phyloP scores from a whole-genome alignment of 2,797 vertebrate species.

The Bovichtus diacanthus region DNA sequence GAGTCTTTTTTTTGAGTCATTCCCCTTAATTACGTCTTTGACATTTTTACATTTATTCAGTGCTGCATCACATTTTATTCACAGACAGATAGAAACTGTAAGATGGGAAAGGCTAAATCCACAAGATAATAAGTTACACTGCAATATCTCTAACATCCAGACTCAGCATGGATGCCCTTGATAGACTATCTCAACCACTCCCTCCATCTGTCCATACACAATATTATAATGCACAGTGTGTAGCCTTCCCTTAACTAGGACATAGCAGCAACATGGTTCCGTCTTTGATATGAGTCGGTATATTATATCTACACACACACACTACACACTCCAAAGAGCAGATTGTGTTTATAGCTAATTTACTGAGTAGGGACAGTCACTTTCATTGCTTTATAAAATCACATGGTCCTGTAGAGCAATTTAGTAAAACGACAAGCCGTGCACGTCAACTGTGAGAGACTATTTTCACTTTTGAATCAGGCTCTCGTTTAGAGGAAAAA shows the following conservation, averaged over 20 bases:
- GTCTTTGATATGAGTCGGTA: slow-evolving; percentile 45
- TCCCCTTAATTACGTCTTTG: slow-evolving; percentile 37
- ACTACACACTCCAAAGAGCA: slow-evolving; percentile 45
- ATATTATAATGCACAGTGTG: slow-evolving; percentile 54
- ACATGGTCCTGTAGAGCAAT: slow-evolving; percentile 65
- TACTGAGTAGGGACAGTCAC: slow-evolving; percentile 57
- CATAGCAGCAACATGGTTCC: slow-evolving; percentile 55
- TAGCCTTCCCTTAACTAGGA: slow-evolving; percentile 61
- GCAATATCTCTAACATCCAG: slow-evolving; percentile 39
- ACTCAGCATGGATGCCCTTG: slow-evolving; percentile 64
- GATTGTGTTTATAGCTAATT: slow-evolving; percentile 75
- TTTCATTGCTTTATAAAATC: slow-evolving; percentile 72
- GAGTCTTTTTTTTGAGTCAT: slow-evolving; percentile 28
- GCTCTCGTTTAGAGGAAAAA: slow-evolving; percentile 72
- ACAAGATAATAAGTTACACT: slow-evolving; percentile 30
- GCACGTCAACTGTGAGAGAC: slow-evolving; percentile 60
- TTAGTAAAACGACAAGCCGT: slow-evolving; percentile 54
- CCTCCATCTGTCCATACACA: slow-evolving; percentile 76
- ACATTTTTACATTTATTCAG: slow-evolving; percentile 40
- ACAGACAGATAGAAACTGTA: slow-evolving; percentile 6
- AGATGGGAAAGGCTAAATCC: slow-evolving; percentile 27
- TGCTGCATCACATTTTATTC: slow-evolving; percentile 27
- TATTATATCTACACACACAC: slow-evolving; percentile 26
- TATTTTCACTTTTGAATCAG: slow-evolving; percentile 70
- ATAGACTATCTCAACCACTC: slow-evolving; percentile 71